phyloP scores from a whole-genome alignment of 1,140 invertebrate genomes.

The Temnothorax curvispinosus region DNA sequence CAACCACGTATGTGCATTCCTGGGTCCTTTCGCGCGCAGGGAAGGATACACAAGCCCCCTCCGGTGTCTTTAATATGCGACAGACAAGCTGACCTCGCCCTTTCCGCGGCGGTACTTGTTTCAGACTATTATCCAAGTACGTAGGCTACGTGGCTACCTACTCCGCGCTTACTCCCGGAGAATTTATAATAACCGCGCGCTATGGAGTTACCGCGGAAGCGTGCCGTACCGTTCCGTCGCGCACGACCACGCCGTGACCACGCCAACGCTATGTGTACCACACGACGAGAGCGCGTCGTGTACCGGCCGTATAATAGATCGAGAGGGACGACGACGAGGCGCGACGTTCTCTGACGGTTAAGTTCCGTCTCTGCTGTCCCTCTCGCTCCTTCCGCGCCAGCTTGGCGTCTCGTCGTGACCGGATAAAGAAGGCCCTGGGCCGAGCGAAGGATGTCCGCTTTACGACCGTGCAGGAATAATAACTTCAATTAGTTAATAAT shows the following conservation, averaged over 20 bases:
- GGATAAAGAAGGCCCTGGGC: not conserved
- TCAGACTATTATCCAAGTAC: conserved; percentile 80
- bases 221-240: conserved; percentile 68
- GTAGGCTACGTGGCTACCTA: conserved; percentile 74
- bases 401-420: not conserved
- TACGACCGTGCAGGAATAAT: conserved; percentile 61
- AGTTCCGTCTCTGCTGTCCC: not conserved
- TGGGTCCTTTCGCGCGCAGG: conserved; percentile 60
- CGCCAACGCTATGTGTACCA: not conserved
- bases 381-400: not conserved
- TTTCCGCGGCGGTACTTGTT: conserved; percentile 80
- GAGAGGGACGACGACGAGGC: conserved; percentile 48
- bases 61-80: conserved; percentile 82
- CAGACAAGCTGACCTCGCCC: conserved; percentile 81
- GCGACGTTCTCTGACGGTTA: conserved; percentile 35
- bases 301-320: conserved; percentile 48
- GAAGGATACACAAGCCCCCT: conserved; percentile 53
- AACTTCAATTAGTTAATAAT: conserved; percentile 69
- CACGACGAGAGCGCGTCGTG: conserved; percentile 27
- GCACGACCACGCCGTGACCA: conserved; percentile 57
- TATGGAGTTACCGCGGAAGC: conserved; percentile 71
- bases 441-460: conserved; percentile 1
- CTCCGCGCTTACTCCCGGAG: conserved; percentile 75
- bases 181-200: conserved; percentile 82
- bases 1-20: conserved; percentile 65